A percentile compares a stretch with the other conserved stretches of the same genome.
These are phyloP conservation scores for Himalopsyche kuldschensis DNA, from an alignment of 2,888 invertebrate genomes.

Conservation along the genomic window DNA sequence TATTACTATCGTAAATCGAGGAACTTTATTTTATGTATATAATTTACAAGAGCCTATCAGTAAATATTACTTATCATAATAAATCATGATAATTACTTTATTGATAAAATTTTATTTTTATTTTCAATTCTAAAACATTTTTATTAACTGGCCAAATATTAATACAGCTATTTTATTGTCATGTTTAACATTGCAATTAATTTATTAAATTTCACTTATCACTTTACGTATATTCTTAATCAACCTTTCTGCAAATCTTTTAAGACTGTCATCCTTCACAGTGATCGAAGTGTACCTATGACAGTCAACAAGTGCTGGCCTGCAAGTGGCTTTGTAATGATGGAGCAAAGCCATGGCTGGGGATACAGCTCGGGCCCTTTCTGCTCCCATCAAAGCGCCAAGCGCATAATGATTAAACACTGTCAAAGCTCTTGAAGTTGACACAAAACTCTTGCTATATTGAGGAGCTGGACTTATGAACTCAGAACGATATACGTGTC, in stretches of 20 bases:
- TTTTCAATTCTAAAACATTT: too few species aligned
- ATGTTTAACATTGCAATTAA: too few species aligned
- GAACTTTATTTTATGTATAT: too few species aligned
- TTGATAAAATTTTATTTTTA: too few species aligned
- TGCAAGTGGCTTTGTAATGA: slow-evolving; percentile 64
- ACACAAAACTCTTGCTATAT: slow-evolving; percentile 73
- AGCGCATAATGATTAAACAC: slow-evolving; percentile 78
- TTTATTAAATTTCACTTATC: slow-evolving; percentile 32
- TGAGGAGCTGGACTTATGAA: slow-evolving; percentile 64
- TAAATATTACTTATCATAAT: too few species aligned
- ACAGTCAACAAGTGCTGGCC: slow-evolving; percentile 55
- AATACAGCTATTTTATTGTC: too few species aligned
- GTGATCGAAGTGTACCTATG: slow-evolving; percentile 48
- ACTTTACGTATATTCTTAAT: slow-evolving; percentile 31
- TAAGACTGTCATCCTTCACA: slow-evolving; percentile 50
- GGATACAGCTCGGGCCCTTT: slow-evolving; percentile 61
- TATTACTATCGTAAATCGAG: too few species aligned
- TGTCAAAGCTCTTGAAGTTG: slow-evolving; percentile 65
- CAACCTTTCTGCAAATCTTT: slow-evolving; percentile 45
- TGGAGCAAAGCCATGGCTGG: slow-evolving; percentile 65
- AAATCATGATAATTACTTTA: too few species aligned
- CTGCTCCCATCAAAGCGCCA: slow-evolving; percentile 59
- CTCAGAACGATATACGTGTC: slow-evolving; percentile 59
- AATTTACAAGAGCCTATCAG: too few species aligned
- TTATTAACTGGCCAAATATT: too few species aligned